Evolutionary conservation across 2,113 vertebrate genomes (phyloP), one percentile per base, ranked within the genome.

Genomic region (Cyprichromis sp.): DNA sequence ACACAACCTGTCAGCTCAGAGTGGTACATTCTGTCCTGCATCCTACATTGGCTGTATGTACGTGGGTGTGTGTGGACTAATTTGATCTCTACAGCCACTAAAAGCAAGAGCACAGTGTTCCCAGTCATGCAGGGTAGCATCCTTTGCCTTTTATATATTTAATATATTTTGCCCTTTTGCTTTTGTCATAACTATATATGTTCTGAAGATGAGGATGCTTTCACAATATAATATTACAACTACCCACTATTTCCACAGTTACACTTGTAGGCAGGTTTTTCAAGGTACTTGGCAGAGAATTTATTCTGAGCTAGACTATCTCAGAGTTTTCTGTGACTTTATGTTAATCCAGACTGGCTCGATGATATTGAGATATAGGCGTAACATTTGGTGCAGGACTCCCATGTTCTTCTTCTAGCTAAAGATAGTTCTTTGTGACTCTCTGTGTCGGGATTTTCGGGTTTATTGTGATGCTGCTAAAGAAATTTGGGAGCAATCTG

Each of bases 1-100:
- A 92, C 86, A 88, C 92, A 94, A 94, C 87, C 66, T 45, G 63
- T 87, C 55, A 59, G 29, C 80, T 59, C 53, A 57, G 83, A 88
- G 86, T 24, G 2, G 55, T 55, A 85, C 91, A 88, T 76, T 61
- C 83, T 83, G 90, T 91, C 86, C 84, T 57, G 36, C 87, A 76
- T 86, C 47, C 83, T 86, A 47, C 78, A 55, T 63, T 8, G 59
- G 4, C 24, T 87, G 53, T 63, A 81, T 82, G 82, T n/a, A 36
- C 29, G 45, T 29, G n/a, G 26, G 52, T 61, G 80, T 86, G 55
- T 42, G 55, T 80, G 84, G 73, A 84, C 87, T 87, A 36, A 83
- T 91, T 86, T 89, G 40, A 80, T 93, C 80, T 68, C 13, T 29
- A 8, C 87, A 24, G 47, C 5, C 4, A 31, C 40, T 86, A 31